Evolutionary conservation across 2,797 vertebrate genomes (phyloP).

Genomic region (Bryconaethiops microstoma): DNA sequence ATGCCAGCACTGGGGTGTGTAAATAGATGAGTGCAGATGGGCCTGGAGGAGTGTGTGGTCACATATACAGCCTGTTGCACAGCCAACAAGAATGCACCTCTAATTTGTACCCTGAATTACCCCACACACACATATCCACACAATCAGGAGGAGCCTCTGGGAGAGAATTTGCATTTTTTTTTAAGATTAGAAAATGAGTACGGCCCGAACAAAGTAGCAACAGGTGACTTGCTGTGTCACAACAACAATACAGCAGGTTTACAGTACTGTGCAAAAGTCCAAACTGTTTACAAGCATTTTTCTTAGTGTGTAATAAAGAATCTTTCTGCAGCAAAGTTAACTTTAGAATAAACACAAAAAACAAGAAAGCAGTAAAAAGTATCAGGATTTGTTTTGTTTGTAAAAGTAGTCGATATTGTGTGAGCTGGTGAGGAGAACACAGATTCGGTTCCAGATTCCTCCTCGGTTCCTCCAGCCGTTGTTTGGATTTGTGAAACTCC

Average conservation of each 20-base stretch:
- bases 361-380: no score
- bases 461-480: no score
- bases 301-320: no score
- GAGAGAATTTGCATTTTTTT: background rate
- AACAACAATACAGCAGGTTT: background rate
- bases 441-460: no score
- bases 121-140: background rate
- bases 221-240: background rate
- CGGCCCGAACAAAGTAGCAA: background rate
- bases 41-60: slow-evolving; percentile 40
- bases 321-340: no score
- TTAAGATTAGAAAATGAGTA: background rate
- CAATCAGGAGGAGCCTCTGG: background rate
- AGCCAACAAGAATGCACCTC: slow-evolving; percentile 47
- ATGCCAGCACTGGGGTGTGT: slow-evolving; percentile 31
- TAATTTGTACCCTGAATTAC: slow-evolving; percentile 17
- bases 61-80: background rate
- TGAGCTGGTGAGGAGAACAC: no score
- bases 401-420: no score
- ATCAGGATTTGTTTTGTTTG: no score
- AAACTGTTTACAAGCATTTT: no score
- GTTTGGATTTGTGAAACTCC: no score
- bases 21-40: slow-evolving; percentile 48
- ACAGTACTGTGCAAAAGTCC: background rate
- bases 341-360: no score